Evolutionary conservation across 2,113 vertebrate species (phyloP).

Genomic region (Cavia porcellus): DNA sequence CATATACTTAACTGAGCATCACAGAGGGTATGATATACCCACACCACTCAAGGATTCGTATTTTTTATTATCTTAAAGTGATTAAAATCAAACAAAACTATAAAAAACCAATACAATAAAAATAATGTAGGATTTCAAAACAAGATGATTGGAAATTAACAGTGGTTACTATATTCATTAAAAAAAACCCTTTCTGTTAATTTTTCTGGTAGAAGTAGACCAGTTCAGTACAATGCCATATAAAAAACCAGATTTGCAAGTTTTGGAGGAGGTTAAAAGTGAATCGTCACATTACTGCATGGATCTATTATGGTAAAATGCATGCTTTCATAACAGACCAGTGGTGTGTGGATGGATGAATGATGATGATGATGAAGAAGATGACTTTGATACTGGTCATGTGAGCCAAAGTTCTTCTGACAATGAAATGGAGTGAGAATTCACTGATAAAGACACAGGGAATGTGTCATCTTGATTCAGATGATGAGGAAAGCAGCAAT

Average conservation of each 20-base stretch:
- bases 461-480: background rate
- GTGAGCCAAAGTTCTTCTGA: background rate
- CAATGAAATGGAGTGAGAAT: background rate
- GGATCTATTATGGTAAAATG: background rate
- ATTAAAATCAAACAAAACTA: too few species aligned
- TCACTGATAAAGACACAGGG: background rate
- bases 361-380: background rate
- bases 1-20: background rate
- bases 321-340: background rate
- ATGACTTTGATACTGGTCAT: background rate
- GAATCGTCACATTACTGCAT: background rate
- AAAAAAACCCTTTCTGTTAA: background rate
- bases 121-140: too few species aligned
- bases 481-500: background rate
- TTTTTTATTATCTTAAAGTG: background rate
- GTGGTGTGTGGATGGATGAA: background rate
- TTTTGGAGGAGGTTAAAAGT: background rate
- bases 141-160: too few species aligned
- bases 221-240: background rate
- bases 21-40: background rate
- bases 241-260: background rate
- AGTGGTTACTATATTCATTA: too few species aligned
- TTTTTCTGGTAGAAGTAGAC: background rate
- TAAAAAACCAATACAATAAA: too few species aligned
- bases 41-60: background rate